Evolutionary conservation across 2,888 invertebrate genomes (phyloP), one percentile per base, ranked within the genome.

Genomic region (Theretra japonica): DNA sequence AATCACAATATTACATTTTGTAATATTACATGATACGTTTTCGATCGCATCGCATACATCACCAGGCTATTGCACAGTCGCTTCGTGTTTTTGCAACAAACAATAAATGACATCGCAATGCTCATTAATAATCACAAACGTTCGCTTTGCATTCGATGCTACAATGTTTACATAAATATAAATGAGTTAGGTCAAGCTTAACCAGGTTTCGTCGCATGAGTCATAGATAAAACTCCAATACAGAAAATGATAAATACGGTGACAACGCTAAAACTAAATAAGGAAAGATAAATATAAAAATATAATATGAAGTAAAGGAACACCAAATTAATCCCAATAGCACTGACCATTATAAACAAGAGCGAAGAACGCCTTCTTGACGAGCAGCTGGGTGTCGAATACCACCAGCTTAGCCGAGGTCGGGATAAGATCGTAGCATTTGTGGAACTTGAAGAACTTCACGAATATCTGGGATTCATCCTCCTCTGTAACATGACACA

Each of bases 391-490:
- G 65, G 99, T 99, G 95, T 99, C 99, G 93, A 99, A 99, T 75
- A 99, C 99, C 80, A 99, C 99, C 90, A 99, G 95, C 95, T 99
- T 99, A 81, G 99, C 99, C 85, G 99, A 99, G 75, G 99, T 99
- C 75, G 99, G 99, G 90, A 99, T 99, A 93, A 99, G 96, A 95
- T 99, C 99, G 95, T 99, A 99, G 94, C 99, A 99, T 94, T 99
- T 99, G 96, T 99, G 99, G 94, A 99, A 99, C 94, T 98, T 98
- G 97, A 99, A 99, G 96, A 99, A 99, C 93, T 99, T 99, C 83
- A 98, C 98, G 95, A 98, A 99, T 88, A 99, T 99, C 95, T 98
- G 98, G 87, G 98, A 98, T 94, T 99, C 98, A 95, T 99, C 98
- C 92, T 98, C 98, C 95, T 98, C 98, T 98, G 97, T 80, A 93